Evolutionary conservation across 2,888 invertebrate species (phyloP), one percentile per base, ranked within the genome.

Genomic region (Leptopterna dolabrata): DNA sequence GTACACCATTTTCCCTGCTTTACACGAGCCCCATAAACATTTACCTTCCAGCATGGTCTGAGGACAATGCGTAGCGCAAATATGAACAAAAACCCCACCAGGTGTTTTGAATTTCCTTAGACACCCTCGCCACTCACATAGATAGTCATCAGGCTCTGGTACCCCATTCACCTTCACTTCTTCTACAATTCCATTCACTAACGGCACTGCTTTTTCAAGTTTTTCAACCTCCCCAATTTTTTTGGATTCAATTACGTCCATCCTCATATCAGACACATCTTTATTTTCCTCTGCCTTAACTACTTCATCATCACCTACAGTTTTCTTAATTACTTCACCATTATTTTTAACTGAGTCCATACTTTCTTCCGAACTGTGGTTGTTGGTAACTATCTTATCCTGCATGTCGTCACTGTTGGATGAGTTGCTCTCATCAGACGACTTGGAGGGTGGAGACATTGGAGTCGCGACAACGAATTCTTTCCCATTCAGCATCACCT

Each of bases 41-140:
- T 86, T 76, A 51, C 78, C 86, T 76, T 86, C 86, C 41, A 80
- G 27, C 78, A 80, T 80, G 1, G 86, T 78, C 43, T 86, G 76
- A 24, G 86, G 86, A 45, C 86, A 86, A 43, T 86, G 86, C 14
- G 70, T 41, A 16, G 78, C 0, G 16, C 51, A 19, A 27, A 86
- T 86, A 30, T 86, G 86, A 11, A 27, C 51, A 27, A 78, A 86
- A 16, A 86, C 86, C 14, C 78, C 63, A 24, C 24, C 14, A n/a
- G 86, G 78, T 14, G 81, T 47, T n/a, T 51, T 82, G 55, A 87
- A 87, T 24, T 73, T 81, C 24, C 87, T 71, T 73, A 87, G 24
- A 45, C 87, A 87, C 16, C 87, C 82, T n/a, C 87, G 45, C 87
- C 87, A 87, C 36, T 87, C 87, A 36, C 87, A 87, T 11, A 87